Conservation (phyloP, 2,113 vertebrate genomes). For the Psophia crepitans region DNA sequence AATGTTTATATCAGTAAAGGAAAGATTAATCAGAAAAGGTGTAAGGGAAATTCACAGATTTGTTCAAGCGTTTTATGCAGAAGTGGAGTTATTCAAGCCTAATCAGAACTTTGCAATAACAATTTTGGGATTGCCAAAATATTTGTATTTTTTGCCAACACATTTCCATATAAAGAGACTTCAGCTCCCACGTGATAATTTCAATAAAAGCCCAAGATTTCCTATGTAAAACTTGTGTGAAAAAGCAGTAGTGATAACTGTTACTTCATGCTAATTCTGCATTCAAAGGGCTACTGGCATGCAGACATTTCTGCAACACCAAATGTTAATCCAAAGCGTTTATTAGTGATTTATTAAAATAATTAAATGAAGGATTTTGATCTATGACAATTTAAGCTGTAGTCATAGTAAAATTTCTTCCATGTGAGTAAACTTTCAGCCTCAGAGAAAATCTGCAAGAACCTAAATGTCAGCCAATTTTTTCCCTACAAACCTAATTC, state of each 20-base stretch:
- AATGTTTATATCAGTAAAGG: neutral
- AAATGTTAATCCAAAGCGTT: neutral
- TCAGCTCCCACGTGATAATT: neutral
- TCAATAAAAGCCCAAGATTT: neutral
- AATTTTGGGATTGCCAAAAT: neutral
- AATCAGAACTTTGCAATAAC: neutral
- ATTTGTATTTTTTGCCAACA: neutral
- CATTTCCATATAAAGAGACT: neutral
- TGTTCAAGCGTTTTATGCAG: neutral
- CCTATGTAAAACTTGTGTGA: neutral
- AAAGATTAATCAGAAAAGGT: neutral
- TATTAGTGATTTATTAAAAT: neutral
- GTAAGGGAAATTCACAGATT: neutral
- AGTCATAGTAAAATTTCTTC: neutral
- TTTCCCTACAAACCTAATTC: neutral
- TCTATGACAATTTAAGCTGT: neutral
- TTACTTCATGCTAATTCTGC: neutral
- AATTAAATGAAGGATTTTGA: neutral
- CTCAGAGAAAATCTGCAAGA: neutral
- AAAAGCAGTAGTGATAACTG: neutral
- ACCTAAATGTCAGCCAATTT: conserved; percentile 1
- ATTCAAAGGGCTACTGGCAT: neutral
- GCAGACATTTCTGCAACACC: neutral
- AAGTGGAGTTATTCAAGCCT: neutral
- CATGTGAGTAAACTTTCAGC: neutral